A percentile compares a stretch with the other conserved stretches of the same genome.
phyloP scores from a whole-genome alignment of 2,888 invertebrate genomes.

The Leptinotarsa haldemani region DNA sequence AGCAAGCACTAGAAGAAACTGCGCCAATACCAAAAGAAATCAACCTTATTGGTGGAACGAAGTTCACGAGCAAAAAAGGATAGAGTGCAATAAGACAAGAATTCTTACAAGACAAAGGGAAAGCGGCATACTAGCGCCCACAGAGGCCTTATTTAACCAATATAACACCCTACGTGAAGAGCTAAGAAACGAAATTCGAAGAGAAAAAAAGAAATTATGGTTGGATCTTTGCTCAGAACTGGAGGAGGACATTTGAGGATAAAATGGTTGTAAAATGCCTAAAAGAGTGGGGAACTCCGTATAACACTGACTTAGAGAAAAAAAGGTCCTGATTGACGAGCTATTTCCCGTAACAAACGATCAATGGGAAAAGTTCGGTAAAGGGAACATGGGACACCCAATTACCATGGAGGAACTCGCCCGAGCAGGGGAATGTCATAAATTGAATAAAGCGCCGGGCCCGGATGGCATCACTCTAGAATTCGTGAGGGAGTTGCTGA shows the following conservation, averaged over 20 bases:
- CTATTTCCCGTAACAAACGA: not conserved
- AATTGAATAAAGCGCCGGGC: constrained; percentile 20
- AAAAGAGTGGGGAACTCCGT: not conserved
- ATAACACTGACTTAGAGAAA: not conserved
- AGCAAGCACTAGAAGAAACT: too few species aligned
- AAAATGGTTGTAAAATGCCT: not conserved
- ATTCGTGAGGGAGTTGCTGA: not conserved
- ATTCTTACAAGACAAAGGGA: too few species aligned
- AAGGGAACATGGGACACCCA: not conserved
- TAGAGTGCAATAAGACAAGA: too few species aligned
- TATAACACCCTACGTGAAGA: too few species aligned
- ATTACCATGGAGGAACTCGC: not conserved
- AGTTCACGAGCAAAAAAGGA: too few species aligned
- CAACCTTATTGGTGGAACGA: too few species aligned
- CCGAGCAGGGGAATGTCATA: not conserved
- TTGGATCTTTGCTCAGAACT: not conserved
- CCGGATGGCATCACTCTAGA: constrained; percentile 10
- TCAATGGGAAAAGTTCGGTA: not conserved
- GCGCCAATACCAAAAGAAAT: too few species aligned
- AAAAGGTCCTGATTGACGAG: not conserved
- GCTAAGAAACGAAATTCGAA: too few species aligned
- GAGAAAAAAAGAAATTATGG: not conserved
- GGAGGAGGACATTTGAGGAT: not conserved
- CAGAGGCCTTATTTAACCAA: too few species aligned
- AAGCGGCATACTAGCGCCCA: too few species aligned